These are phyloP conservation scores for Pygoscelis antarcticus DNA, from an alignment of 2,113 vertebrate species.

Conservation along the genomic window DNA sequence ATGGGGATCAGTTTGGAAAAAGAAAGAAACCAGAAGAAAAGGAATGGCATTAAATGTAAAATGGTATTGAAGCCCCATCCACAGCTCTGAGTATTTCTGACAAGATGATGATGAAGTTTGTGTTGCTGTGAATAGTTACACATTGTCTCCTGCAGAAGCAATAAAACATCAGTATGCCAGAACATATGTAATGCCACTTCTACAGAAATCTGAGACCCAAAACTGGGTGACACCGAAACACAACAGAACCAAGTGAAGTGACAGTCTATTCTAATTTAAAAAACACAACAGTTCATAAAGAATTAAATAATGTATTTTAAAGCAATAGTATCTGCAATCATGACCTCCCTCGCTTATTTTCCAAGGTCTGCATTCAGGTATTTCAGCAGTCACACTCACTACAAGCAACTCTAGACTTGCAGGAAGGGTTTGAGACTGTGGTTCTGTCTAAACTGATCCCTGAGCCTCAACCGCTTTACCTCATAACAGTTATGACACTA, in stretches of 20 bases:
- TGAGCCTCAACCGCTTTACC: not conserved
- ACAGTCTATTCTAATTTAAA: not conserved
- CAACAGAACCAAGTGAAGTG: accelerated
- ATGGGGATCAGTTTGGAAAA: not conserved
- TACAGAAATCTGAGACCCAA: not conserved
- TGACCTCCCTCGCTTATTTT: not conserved
- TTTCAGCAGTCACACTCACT: not conserved
- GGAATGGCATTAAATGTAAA: not conserved
- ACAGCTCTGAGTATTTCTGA: not conserved
- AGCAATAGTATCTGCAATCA: not conserved
- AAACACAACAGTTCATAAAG: accelerated
- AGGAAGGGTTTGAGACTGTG: not conserved
- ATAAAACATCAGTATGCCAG: not conserved
- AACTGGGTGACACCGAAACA: not conserved
- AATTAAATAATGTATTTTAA: not conserved
- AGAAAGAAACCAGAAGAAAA: not conserved
- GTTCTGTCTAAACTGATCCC: not conserved
- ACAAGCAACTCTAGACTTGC: not conserved
- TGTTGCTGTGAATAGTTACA: not conserved
- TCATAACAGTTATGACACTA: not conserved
- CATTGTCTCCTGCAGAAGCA: not conserved
- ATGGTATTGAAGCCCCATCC: not conserved
- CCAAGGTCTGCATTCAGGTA: not conserved
- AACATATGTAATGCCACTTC: not conserved
- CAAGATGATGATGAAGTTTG: not conserved